Base-by-base conservation (phyloP, 2,113 vertebrate species). In the Lepus timidus region DNA sequence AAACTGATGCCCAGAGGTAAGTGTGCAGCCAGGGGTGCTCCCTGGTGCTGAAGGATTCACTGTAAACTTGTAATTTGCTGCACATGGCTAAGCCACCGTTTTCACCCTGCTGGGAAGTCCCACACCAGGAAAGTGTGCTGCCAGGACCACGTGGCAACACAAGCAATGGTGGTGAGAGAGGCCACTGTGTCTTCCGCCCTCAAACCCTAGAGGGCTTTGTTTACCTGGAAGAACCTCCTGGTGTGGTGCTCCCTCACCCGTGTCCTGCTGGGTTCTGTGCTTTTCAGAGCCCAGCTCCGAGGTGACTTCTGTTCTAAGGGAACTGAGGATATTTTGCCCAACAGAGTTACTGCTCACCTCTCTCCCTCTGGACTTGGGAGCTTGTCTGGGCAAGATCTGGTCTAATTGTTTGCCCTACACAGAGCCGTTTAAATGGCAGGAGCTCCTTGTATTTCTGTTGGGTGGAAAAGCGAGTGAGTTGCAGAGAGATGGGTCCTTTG, bases 11-110 rank as follows among this genome's bases (percentile, higher is more conserved):
- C 5, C 36, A 70, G 49, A 67, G 88, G 62, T 93, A 84, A 94
- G 93, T 93, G 73, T 29, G 51, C 81, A 65, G 71, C 84, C 67
- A 91, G 94, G 33, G 70, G 82, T 83, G 51, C 93, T 90, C 74
- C 44, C 71, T 44, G 70, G 74, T 79, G 93, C 88, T 74, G 74
- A 84, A 89, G 83, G 71, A 93, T 27, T 95, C 81, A 87, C 33
- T 19, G 75, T 71, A 79, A 94, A 83, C 83, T 31, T 91, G 84
- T n/a, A 82, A 95, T 96, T 95, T 94, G 74, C 79, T 51, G 65
- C 93, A 67, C 16, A 7, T 39, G 7, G 10, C 82, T 85, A 88
- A 94, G 93, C 83, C 86, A 76, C 20, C 29, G 67, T 86, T 91
- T 88, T 29, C 75, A 7, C 58, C 65, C 39, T 81, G 13, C 52